phyloP scores from a whole-genome alignment of 2,888 invertebrate genomes.

The Tenthredo livida region DNA sequence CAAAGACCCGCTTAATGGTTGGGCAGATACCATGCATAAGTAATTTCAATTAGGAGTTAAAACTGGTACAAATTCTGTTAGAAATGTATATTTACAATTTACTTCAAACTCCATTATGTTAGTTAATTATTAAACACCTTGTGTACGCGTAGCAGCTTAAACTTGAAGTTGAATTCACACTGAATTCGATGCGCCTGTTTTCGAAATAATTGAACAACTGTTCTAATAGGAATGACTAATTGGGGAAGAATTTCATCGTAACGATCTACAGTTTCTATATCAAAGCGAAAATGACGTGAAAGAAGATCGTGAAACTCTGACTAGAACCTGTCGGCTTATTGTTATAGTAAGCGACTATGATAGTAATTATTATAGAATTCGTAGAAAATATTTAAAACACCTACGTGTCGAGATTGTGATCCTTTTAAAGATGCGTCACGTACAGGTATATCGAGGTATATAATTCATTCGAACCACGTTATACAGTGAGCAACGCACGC shows the following conservation, averaged over 20 bases:
- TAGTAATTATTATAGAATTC: not conserved
- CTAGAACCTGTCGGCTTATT: not conserved
- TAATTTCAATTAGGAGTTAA: slow-evolving; percentile 3
- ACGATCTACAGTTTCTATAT: not conserved
- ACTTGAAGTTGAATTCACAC: not conserved
- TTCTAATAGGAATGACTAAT: not conserved
- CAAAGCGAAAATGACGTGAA: not conserved
- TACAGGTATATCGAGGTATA: not conserved
- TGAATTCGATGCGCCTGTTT: not conserved
- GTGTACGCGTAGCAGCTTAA: not conserved
- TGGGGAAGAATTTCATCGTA: not conserved
- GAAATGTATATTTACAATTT: not conserved
- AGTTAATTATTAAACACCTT: not conserved
- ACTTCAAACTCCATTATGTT: not conserved
- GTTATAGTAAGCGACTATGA: not conserved
- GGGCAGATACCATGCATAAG: not conserved
- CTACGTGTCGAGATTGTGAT: not conserved
- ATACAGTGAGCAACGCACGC: slow-evolving; percentile 26
- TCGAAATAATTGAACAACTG: not conserved
- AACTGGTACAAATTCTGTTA: not conserved
- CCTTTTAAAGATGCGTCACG: slow-evolving; percentile 33
- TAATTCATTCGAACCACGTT: slow-evolving; percentile 32
- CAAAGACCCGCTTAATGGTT: not conserved
- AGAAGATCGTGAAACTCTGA: not conserved
- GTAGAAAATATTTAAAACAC: not conserved